Evolutionary conservation across 2,888 invertebrate genomes (phyloP).

Genomic region (Drosophila quasianomalipes): DNA sequence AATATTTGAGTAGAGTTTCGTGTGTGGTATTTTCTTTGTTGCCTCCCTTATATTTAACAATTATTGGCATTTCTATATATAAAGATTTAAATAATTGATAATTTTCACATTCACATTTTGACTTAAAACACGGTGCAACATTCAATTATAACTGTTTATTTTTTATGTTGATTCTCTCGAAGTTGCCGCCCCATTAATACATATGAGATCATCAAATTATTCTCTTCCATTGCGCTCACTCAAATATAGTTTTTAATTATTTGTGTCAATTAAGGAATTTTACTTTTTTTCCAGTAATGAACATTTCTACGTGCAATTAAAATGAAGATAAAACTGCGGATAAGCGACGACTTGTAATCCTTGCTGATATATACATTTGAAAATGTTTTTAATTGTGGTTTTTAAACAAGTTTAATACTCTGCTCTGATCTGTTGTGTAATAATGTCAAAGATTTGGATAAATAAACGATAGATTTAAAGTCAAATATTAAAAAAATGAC

Average conservation of each 20-base stretch:
- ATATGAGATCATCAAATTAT: slow-evolving; percentile 19
- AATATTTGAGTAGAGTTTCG: background rate
- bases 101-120: background rate
- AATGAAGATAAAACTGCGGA: background rate
- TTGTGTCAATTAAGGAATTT: slow-evolving; percentile 66
- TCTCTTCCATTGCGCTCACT: slow-evolving; percentile 37
- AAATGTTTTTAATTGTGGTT: background rate
- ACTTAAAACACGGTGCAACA: background rate
- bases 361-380: background rate
- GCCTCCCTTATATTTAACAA: background rate
- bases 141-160: background rate
- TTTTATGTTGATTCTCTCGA: background rate
- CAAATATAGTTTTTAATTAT: slow-evolving; percentile 66
- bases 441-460: background rate
- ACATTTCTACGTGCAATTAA: slow-evolving; percentile 1
- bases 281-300: slow-evolving; percentile 6
- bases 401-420: background rate
- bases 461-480: background rate
- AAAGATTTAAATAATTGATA: background rate
- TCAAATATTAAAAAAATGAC: background rate
- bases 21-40: background rate
- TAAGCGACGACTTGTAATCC: no score
- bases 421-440: background rate
- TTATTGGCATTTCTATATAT: background rate
- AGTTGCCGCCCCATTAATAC: slow-evolving; percentile 49